Evolutionary conservation across 2,888 invertebrate genomes (phyloP).

Genomic region (Chaetogeoica ovagalla): DNA sequence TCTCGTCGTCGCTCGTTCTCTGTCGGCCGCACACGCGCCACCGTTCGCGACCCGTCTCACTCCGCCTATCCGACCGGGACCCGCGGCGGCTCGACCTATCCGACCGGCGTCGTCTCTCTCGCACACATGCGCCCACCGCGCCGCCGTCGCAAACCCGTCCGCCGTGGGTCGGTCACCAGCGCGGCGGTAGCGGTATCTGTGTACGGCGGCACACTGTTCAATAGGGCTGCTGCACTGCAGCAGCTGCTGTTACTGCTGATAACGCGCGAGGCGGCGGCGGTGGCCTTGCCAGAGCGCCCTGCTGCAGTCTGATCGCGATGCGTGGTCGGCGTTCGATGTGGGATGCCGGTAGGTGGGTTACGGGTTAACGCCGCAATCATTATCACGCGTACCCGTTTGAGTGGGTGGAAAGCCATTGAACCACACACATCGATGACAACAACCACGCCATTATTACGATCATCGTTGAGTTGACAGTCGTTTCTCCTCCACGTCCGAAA

Average conservation of each 20-base stretch:
- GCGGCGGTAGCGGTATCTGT: background rate
- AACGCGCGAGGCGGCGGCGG: background rate
- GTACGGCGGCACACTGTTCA: slow-evolving; percentile 8
- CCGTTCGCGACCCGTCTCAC: background rate
- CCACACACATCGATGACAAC: slow-evolving; percentile 22
- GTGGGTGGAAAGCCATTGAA: background rate
- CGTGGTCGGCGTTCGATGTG: background rate
- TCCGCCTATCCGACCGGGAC: background rate
- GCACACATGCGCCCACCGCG: background rate
- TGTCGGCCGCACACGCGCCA: background rate
- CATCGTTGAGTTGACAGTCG: slow-evolving; percentile 24
- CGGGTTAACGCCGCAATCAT: background rate
- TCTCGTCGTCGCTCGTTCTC: background rate
- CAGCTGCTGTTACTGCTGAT: background rate
- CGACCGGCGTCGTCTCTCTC: background rate
- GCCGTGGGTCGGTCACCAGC: slow-evolving; percentile 6
- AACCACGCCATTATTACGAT: slow-evolving; percentile 22
- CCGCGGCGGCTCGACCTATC: background rate
- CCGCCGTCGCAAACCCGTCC: background rate
- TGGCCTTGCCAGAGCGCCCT: no score
- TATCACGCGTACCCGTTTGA: background rate
- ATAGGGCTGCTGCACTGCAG: background rate
- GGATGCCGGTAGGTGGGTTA: background rate
- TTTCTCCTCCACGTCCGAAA: slow-evolving; percentile 2
- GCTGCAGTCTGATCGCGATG: background rate